phyloP scores from a whole-genome alignment of 2,797 vertebrate genomes.

The Periophthalmus magnuspinnatus region DNA sequence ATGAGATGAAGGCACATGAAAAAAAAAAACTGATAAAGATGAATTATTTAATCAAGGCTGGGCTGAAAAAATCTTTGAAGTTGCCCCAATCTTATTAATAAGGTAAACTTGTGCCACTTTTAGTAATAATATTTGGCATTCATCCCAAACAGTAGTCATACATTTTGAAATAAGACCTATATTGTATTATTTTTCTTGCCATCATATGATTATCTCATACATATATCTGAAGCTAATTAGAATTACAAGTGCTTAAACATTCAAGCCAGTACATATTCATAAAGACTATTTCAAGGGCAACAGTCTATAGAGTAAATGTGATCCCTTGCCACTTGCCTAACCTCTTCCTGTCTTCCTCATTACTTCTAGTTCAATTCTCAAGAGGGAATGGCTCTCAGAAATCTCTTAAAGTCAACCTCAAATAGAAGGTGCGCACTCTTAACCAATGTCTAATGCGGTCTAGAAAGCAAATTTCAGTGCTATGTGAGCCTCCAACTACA shows the following conservation, averaged over 20 bases:
- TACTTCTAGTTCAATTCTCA: conserved; percentile 37
- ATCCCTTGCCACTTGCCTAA: conserved; percentile 28
- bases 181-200: background rate
- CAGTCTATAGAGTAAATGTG: conserved; percentile 20
- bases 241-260: conserved; percentile 5
- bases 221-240: conserved; percentile 5
- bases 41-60: conserved; percentile 49
- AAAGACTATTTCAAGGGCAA: conserved; percentile 19
- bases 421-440: conserved; percentile 54
- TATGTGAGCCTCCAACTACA: conserved; percentile 53
- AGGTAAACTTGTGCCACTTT: conserved; percentile 13
- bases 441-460: conserved; percentile 55
- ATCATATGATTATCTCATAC: background rate
- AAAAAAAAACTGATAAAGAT: conserved; percentile 38
- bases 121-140: conserved; percentile 17
- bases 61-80: conserved; percentile 15
- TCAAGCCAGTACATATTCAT: conserved; percentile 11
- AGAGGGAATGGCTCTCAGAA: conserved; percentile 36
- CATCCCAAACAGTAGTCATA: conserved; percentile 21
- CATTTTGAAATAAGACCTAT: conserved; percentile 1
- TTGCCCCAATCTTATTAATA: conserved; percentile 34
- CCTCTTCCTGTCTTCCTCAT: conserved; percentile 48
- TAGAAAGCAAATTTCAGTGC: conserved; percentile 46
- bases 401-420: conserved; percentile 51
- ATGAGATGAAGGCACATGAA: conserved; percentile 21